Evolutionary conservation across 2,888 invertebrate genomes (phyloP).

Genomic region (Rhamnusium bicolor): DNA sequence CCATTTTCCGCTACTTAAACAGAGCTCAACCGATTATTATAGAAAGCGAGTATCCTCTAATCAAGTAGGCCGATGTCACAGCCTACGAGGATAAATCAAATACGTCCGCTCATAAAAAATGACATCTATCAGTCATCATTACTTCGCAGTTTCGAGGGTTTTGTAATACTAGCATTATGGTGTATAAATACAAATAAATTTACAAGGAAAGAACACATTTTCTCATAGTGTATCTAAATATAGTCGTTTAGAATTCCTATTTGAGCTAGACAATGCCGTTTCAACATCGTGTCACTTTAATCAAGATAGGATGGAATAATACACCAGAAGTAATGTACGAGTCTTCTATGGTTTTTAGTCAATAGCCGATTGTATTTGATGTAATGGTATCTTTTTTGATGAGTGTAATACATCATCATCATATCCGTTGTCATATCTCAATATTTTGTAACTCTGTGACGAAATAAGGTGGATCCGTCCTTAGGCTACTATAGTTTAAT

Average conservation of each 20-base stretch:
- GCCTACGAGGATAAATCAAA: conserved; percentile 39
- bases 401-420: conserved; percentile 29
- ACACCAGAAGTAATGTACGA: conserved; percentile 2
- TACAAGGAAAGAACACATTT: conserved; percentile 6
- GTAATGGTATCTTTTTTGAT: conserved; percentile 37
- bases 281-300: conserved; percentile 46
- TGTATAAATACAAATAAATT: conserved; percentile 1
- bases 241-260: conserved; percentile 23
- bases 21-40: conserved; percentile 50
- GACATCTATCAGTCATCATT: conserved; percentile 6
- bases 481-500: background rate
- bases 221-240: conserved; percentile 20
- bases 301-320: conserved; percentile 30
- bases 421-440: background rate
- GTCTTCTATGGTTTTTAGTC: conserved; percentile 30
- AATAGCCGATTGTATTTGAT: conserved; percentile 38
- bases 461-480: background rate
- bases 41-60: conserved; percentile 58
- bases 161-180: background rate
- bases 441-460: background rate
- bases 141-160: background rate
- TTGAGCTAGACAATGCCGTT: conserved; percentile 46
- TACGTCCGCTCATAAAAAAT: conserved; percentile 19
- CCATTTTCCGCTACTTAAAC: conserved; percentile 48
- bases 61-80: conserved; percentile 57